Percentiles rank a stretch among this genome's conserved stretches.
Evolutionary conservation across 1,140 invertebrate species (phyloP).

Genomic region (Leptoteleia sp.): DNA sequence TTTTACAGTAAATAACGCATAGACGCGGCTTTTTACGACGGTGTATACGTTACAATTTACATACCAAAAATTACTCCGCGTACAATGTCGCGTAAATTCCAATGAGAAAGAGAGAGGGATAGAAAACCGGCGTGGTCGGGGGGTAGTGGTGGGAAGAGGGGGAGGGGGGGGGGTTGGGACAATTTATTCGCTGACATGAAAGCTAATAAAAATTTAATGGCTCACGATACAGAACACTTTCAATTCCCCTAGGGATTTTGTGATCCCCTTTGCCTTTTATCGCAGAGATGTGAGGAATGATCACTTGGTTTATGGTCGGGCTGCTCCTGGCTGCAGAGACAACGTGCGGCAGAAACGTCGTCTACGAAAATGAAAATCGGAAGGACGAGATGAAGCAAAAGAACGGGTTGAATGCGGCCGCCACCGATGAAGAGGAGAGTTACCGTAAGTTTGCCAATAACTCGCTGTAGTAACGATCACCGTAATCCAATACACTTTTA

Average conservation of each 20-base stretch:
- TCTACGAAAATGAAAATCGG: slow-evolving; percentile 77
- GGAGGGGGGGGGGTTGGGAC: too few relatives aligned
- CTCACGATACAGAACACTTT: slow-evolving; percentile 54
- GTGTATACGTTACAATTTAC: slow-evolving; percentile 52
- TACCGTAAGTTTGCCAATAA: slow-evolving; percentile 76
- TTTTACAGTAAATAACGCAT: slow-evolving; percentile 50
- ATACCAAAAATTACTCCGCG: slow-evolving; percentile 46
- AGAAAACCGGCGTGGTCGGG: background rate
- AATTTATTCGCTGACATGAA: slow-evolving; percentile 62
- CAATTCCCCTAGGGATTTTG: slow-evolving; percentile 60
- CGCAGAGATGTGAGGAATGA: slow-evolving; percentile 82
- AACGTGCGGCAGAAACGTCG: slow-evolving; percentile 79
- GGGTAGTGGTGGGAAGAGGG: background rate
- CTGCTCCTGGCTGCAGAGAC: slow-evolving; percentile 81
- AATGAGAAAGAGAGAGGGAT: slow-evolving; percentile 32
- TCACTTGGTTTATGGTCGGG: slow-evolving; percentile 81
- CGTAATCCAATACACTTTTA: slow-evolving; percentile 48
- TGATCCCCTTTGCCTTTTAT: slow-evolving; percentile 67
- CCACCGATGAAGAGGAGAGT: slow-evolving; percentile 77
- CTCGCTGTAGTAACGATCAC: slow-evolving; percentile 34
- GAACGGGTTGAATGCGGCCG: slow-evolving; percentile 58
- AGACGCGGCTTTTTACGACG: slow-evolving; percentile 41
- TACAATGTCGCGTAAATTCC: slow-evolving; percentile 50
- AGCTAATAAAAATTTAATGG: slow-evolving; percentile 65
- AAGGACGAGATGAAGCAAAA: slow-evolving; percentile 76